A percentile compares a stretch with the other conserved stretches of the same genome.
Evolutionary conservation across 2,888 invertebrate genomes (phyloP).

Genomic region (Panorpa germanica): DNA sequence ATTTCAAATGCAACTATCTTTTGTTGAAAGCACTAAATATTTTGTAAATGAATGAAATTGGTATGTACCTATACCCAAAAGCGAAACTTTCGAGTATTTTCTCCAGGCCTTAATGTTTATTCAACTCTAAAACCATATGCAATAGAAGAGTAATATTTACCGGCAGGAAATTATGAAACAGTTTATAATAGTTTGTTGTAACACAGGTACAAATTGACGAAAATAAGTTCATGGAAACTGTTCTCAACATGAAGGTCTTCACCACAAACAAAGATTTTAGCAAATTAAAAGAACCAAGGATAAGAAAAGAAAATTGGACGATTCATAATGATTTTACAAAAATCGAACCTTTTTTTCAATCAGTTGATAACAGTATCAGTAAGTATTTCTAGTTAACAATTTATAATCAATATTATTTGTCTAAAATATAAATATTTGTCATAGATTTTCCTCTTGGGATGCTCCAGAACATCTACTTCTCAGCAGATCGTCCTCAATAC

Average conservation of each 20-base stretch:
- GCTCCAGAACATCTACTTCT: constrained; percentile 81
- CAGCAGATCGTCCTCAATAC: constrained; percentile 69
- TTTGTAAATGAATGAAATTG: too few species aligned
- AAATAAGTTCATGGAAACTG: constrained; percentile 52
- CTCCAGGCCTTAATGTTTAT: too few species aligned
- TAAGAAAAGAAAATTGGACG: constrained; percentile 74
- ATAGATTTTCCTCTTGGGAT: constrained; percentile 88
- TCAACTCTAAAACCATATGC: too few species aligned
- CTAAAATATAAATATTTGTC: constrained; percentile 10
- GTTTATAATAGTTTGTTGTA: too few species aligned
- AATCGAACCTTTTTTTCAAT: constrained; percentile 73
- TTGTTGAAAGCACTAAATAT: too few species aligned
- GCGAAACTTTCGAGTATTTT: too few species aligned
- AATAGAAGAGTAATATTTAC: too few species aligned
- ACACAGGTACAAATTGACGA: constrained; percentile 53
- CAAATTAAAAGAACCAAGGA: constrained; percentile 53
- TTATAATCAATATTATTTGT: constrained; percentile 1
- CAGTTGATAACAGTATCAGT: constrained; percentile 77
- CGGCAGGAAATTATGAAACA: too few species aligned
- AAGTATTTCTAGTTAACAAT: constrained; percentile 23
- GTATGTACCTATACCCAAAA: too few species aligned
- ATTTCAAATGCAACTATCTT: too few species aligned
- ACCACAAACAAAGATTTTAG: constrained; percentile 64
- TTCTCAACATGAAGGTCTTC: constrained; percentile 59
- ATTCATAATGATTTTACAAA: constrained; percentile 68